Percentiles rank a stretch among this genome's conserved stretches.
Conservation (phyloP, 2,113 vertebrate genomes). For the Elephantulus edwardii region DNA sequence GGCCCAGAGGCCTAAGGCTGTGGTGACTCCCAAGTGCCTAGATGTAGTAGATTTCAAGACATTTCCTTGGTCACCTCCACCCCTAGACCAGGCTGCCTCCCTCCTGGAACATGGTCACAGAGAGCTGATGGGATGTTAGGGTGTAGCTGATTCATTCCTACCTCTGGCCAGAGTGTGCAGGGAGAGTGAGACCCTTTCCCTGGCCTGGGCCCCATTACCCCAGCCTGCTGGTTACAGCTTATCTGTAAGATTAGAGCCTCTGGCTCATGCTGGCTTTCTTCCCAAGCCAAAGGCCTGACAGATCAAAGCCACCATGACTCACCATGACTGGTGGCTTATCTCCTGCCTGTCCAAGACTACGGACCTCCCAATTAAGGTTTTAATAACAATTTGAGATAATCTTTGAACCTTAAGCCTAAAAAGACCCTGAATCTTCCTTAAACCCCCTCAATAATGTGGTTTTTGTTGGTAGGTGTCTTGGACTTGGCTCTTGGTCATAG, state of each 20-base stretch:
- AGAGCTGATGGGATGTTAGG: background rate
- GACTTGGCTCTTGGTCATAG: too few relatives aligned
- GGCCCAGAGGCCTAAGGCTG: background rate
- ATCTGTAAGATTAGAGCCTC: conserved; percentile 86
- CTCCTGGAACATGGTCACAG: background rate
- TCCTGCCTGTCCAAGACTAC: conserved; percentile 83
- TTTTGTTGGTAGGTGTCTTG: too few relatives aligned
- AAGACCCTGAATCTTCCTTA: too few relatives aligned
- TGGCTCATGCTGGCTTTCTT: conserved; percentile 83
- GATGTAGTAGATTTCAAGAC: background rate
- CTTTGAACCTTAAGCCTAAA: too few relatives aligned
- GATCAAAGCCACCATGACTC: conserved; percentile 91
- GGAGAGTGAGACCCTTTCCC: background rate
- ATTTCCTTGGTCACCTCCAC: background rate
- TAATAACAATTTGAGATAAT: conserved; percentile 79
- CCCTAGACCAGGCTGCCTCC: too few relatives aligned
- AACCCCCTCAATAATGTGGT: too few relatives aligned
- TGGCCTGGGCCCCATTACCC: background rate
- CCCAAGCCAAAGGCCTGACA: conserved; percentile 85
- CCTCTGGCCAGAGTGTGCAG: background rate
- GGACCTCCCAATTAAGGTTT: conserved; percentile 87
- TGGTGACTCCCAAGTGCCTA: background rate
- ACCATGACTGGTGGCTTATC: conserved; percentile 85
- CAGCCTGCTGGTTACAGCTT: conserved; percentile 36
- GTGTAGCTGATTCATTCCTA: background rate